Base-by-base conservation (phyloP, 1,140 invertebrate species). In the Teleopsis dalmanni region DNA sequence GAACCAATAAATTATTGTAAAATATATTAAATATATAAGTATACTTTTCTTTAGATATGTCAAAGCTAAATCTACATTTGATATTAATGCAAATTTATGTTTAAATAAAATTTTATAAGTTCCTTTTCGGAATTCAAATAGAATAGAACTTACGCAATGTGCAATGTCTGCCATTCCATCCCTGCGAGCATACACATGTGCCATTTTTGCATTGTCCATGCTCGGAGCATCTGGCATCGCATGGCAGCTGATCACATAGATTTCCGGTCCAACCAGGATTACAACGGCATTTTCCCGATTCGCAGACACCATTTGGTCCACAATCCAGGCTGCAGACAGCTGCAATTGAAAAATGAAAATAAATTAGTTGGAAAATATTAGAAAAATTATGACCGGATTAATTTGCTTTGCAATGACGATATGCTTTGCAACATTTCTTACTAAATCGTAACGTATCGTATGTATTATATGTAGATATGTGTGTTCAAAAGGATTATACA, bases 131-230 rank as follows among this genome's bases (percentile, higher is more conserved):
- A n/a, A n/a, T n/a, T n/a, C n/a, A n/a, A n/a, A n/a, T n/a, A n/a
- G 3, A 21, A 21, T 29, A 43, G 47, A 59, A 83, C 87, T 88
- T 81, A 97, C 94, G 88, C 58, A 97, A 72, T 26, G 92, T 95
- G 73, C 95, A 98, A 65, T 95, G 92, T 59, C 86, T 81, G 52
- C 95, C 95, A 74, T 97, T 98, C 94, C 94, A 98, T 47, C 95
- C 95, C 71, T 91, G 88, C 16, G 88, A 85, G 72, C 95, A 98
- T 35, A 94, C 84, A 71, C 95, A 99, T 21, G 91, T 95, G 26
- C 95, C 95, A 71, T 98, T 97, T 65, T 90, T 86, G 73, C 96
- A 99, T 69, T 93, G 88, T 1, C 96, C 95, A 61, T 94, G 91
- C 57, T 94, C 89, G n/a, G 83, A 82, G 67, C 93, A 95, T 44